Evolutionary conservation across 2,797 vertebrate genomes (phyloP).

Genomic region (Enteromius thamalakanensis): DNA sequence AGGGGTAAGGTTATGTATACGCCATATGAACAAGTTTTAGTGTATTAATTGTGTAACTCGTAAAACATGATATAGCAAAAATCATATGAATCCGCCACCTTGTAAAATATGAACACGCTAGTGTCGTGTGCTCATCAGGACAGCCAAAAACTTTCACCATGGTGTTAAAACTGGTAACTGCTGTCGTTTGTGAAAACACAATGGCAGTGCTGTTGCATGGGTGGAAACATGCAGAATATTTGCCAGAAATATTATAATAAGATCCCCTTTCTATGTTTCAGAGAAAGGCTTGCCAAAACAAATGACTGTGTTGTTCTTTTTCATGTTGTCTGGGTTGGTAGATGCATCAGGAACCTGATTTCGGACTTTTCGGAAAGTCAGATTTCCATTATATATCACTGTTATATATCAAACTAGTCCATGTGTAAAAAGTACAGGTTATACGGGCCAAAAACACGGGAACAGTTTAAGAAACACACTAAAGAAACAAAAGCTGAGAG

Average conservation of each 20-base stretch:
- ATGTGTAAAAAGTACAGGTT: background rate
- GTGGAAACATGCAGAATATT: too few species aligned
- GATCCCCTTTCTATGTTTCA: background rate
- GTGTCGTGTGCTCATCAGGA: too few species aligned
- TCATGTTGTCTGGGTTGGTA: background rate
- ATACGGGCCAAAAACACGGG: background rate
- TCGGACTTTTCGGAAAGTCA: background rate
- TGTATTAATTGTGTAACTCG: too few species aligned
- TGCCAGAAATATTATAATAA: background rate
- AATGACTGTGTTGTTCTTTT: too few species aligned
- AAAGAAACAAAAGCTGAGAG: background rate
- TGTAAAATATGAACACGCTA: too few species aligned
- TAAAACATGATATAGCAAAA: too few species aligned
- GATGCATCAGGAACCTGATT: background rate
- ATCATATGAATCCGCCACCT: too few species aligned
- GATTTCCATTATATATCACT: background rate
- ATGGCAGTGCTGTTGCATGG: too few species aligned
- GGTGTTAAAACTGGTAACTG: background rate
- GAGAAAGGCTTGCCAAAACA: background rate
- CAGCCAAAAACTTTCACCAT: background rate
- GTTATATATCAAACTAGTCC: background rate
- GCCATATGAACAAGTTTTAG: too few species aligned
- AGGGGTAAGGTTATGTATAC: too few species aligned
- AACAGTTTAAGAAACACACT: background rate
- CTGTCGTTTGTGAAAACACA: background rate